Percentiles rank a stretch among this genome's conserved stretches.
phyloP scores from a whole-genome alignment of 2,113 vertebrate species.

The Hymenochirus boettgeri region DNA sequence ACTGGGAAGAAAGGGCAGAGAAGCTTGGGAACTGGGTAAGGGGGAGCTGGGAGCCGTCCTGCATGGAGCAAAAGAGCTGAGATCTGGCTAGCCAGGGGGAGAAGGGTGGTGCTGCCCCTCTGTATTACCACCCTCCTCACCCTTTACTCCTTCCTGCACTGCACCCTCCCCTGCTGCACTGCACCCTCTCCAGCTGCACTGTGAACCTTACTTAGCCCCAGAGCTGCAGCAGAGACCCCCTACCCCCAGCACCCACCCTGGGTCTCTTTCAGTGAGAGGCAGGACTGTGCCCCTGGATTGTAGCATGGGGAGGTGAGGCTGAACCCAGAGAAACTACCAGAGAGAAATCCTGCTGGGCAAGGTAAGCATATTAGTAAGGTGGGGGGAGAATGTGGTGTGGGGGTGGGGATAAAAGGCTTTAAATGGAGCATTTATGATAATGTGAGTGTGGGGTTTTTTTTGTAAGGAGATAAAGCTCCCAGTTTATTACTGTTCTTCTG shows the following conservation, averaged over 20 bases:
- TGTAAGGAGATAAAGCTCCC: too few species aligned
- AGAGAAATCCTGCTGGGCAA: slow-evolving; percentile 12
- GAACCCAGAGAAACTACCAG: background rate
- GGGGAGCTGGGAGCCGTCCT: slow-evolving; percentile 3
- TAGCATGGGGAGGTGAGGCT: slow-evolving; percentile 24
- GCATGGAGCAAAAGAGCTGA: slow-evolving; percentile 1
- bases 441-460: too few species aligned
- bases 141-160: slow-evolving; percentile 7
- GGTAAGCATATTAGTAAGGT: slow-evolving; percentile 2
- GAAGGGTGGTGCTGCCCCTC: background rate
- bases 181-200: slow-evolving; percentile 13
- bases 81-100: background rate
- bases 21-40: background rate
- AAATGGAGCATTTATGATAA: too few species aligned
- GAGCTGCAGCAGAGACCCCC: background rate
- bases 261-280: slow-evolving; percentile 1
- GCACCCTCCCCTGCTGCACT: slow-evolving; percentile 15
- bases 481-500: too few species aligned
- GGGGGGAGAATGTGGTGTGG: too few species aligned
- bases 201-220: background rate
- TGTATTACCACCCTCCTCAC: background rate
- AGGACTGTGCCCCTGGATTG: background rate
- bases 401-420: too few species aligned
- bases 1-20: slow-evolving; percentile 17
- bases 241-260: background rate